Conservation (phyloP, 2,888 invertebrate species). For the Piscicola geometra region DNA sequence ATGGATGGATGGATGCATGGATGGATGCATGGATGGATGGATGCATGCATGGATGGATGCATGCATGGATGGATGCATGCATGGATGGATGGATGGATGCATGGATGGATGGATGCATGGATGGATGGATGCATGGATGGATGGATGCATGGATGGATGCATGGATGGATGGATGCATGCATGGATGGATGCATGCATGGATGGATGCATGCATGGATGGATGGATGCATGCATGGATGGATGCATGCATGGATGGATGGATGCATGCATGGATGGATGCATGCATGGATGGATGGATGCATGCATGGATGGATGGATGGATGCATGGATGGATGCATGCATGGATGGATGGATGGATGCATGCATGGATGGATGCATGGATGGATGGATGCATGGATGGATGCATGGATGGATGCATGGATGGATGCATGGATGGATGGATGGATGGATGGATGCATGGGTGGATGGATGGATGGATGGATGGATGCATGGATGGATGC, state of each 20-base stretch:
- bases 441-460: constrained; percentile 17
- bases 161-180: constrained; percentile 16
- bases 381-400: background rate
- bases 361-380: background rate
- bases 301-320: constrained; percentile 27
- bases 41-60: constrained; percentile 14
- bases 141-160: constrained; percentile 4
- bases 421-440: constrained; percentile 13
- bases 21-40: background rate
- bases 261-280: constrained; percentile 31
- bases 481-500: constrained; percentile 1
- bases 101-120: background rate
- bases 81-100: constrained; percentile 4
- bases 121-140: constrained; percentile 12
- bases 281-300: constrained; percentile 26
- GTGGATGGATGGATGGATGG: constrained; percentile 25
- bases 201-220: constrained; percentile 23
- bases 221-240: constrained; percentile 29
- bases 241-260: constrained; percentile 28
- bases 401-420: constrained; percentile 17
- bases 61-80: constrained; percentile 2
- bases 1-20: background rate
- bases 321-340: constrained; percentile 13
- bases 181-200: constrained; percentile 4
- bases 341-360: background rate